A percentile compares a stretch with the other conserved stretches of the same genome.
Evolutionary conservation across 2,113 vertebrate genomes (phyloP).

Genomic region (Thryonomys swinderianus): DNA sequence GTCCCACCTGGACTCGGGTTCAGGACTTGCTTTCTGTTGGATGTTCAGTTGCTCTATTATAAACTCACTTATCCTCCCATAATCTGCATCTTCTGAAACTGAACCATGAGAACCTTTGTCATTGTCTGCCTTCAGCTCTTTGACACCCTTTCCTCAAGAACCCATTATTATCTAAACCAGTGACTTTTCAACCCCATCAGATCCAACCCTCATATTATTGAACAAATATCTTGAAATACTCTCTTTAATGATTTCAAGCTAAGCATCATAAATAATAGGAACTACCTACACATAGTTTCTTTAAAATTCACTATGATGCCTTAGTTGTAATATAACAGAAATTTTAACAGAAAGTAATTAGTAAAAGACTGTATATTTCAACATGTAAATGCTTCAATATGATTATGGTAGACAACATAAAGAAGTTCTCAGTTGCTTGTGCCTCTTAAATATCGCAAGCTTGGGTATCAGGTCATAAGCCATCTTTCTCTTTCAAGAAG

Average conservation of each 20-base stretch:
- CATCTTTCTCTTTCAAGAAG: background rate
- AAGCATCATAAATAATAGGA: background rate
- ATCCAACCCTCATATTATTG: background rate
- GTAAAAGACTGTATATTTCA: background rate
- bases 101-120: background rate
- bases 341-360: background rate
- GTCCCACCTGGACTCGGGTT: background rate
- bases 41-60: background rate
- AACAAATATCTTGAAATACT: constrained; percentile 27
- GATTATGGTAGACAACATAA: background rate
- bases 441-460: background rate
- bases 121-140: no score
- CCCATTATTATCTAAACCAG: background rate
- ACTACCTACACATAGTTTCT: background rate
- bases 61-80: background rate
- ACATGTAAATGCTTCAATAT: background rate
- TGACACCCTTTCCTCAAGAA: background rate
- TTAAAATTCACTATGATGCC: background rate
- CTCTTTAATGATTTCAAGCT: constrained; percentile 13
- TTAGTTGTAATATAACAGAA: background rate
- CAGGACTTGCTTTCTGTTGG: background rate
- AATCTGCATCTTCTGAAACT: background rate
- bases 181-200: background rate
- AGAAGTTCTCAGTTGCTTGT: background rate
- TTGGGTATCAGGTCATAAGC: background rate